Base-by-base conservation (phyloP, 1,140 invertebrate genomes). In the Asobara japonica region DNA sequence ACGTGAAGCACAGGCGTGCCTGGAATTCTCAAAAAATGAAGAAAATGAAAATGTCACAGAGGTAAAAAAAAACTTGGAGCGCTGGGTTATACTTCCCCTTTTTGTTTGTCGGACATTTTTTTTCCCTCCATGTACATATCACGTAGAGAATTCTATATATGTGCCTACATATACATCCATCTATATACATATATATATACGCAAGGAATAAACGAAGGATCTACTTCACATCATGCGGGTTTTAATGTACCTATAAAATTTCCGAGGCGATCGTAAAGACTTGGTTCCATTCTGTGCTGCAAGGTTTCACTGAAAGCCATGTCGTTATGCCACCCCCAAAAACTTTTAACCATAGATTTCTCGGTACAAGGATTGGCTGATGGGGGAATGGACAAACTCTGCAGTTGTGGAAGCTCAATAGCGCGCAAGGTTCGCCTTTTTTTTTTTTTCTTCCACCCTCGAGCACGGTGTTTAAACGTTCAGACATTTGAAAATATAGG, bases 161-260 rank as follows among this genome's bases (percentile, higher is more conserved):
- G n/a, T n/a, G n/a, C n/a, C n/a, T n/a, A n/a, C n/a, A n/a, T 36
- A 36, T 11, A 36, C 31, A 11, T 36, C 31, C 5, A 5, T 36
- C 31, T 6, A 33, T 33, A 45, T 45, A 16, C n/a, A 56, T 56
- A 56, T 10, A 3, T 56, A 27, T 25, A 56, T 56, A 25, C 2
- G 25, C 13, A 25, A 27, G 20, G 18, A 25, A 56, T 56, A 56
- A 56, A 56, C 20, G 51, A 11, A 56, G 51, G 22, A 56, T 56
- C 20, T 56, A 27, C 22, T 27, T 56, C 51, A 56, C 51, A 56
- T 56, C 6, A 22, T 13, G 51, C 18, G 3, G 51, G 20, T 56
- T 56, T 56, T 56, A 56, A 56, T 56, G 51, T 11, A 56, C 22
- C 51, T 56, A 56, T 56, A 56, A 56, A 56, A 56, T 56, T 56